Conservation (phyloP, 2,888 invertebrate genomes). For the Spisula subtruncata region DNA sequence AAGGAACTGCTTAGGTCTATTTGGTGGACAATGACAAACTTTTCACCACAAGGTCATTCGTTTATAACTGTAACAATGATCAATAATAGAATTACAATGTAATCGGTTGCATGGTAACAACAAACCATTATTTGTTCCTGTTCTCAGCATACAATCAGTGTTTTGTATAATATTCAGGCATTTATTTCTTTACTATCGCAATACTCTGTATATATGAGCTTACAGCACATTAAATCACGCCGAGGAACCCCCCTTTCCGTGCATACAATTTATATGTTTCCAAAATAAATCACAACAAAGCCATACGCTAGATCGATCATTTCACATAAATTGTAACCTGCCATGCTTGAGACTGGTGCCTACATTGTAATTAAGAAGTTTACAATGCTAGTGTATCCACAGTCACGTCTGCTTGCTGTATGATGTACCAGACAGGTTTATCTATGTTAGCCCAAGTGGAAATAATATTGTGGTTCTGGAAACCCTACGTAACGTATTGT, state of each 20-base stretch:
- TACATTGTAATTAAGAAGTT: conserved; percentile 6
- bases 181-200: neutral
- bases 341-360: neutral
- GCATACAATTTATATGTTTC: neutral
- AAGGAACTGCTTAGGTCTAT: too few relatives aligned
- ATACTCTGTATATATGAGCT: neutral
- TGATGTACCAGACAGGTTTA: neutral
- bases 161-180: too few relatives aligned
- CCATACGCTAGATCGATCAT: conserved; percentile 13
- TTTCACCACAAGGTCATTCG: too few relatives aligned
- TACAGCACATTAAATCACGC: neutral
- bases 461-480: too few relatives aligned
- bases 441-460: neutral
- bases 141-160: too few relatives aligned
- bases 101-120: too few relatives aligned
- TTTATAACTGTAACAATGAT: too few relatives aligned
- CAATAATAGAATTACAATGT: too few relatives aligned
- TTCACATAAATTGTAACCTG: neutral
- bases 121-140: too few relatives aligned
- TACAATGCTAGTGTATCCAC: neutral
- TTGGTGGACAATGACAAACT: too few relatives aligned
- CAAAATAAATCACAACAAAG: neutral
- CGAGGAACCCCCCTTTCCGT: neutral
- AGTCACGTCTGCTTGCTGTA: neutral
- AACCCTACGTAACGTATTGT: too few relatives aligned